phyloP scores from a whole-genome alignment of 2,113 vertebrate species.

The Anguilla japonica region DNA sequence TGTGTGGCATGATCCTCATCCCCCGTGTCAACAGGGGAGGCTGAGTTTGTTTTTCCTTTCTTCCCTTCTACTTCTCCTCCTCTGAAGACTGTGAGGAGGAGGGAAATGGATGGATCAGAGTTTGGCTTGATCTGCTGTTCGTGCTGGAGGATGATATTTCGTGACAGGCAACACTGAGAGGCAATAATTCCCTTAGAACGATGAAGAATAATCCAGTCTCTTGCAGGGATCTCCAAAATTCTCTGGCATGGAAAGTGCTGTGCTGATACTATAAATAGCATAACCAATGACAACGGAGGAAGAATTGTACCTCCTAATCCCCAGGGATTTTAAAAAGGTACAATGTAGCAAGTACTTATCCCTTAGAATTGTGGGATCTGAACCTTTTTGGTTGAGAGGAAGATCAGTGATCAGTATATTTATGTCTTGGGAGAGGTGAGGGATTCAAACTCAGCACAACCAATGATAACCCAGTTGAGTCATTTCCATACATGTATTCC shows the following conservation, averaged over 20 bases:
- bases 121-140: slow-evolving; percentile 13
- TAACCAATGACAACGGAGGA: slow-evolving; percentile 1
- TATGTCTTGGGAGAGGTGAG: not conserved
- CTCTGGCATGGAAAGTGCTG: slow-evolving; percentile 14
- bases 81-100: not conserved
- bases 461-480: not conserved
- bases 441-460: not conserved
- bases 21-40: not conserved
- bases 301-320: slow-evolving; percentile 15
- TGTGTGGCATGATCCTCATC: not conserved
- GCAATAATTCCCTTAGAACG: slow-evolving; percentile 18
- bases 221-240: slow-evolving; percentile 19
- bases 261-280: slow-evolving; percentile 23
- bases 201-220: slow-evolving; percentile 20
- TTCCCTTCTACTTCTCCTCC: not conserved
- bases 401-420: not conserved
- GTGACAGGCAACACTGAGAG: slow-evolving; percentile 25
- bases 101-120: not conserved
- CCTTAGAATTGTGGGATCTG: not conserved
- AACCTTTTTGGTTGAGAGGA: not conserved
- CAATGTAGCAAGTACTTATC: not conserved
- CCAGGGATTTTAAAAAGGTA: slow-evolving; percentile 16
- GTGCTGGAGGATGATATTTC: slow-evolving; percentile 17
- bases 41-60: not conserved
- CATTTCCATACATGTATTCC: not conserved